Evolutionary conservation across 2,113 vertebrate species (phyloP).

Genomic region (Malaclemys terrapin): DNA sequence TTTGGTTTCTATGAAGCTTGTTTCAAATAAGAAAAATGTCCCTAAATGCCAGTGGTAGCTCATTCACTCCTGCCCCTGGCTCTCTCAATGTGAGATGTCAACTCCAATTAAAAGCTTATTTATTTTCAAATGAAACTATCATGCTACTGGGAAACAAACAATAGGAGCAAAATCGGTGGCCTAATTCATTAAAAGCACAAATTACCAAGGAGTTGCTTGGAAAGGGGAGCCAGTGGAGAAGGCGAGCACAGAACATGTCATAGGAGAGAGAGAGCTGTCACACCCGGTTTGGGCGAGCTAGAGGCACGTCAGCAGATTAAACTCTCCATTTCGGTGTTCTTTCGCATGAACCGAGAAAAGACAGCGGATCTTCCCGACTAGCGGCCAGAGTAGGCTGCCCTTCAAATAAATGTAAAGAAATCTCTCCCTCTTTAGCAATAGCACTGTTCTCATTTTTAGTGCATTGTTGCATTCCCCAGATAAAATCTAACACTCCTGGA

Average conservation of each 20-base stretch:
- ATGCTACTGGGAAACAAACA: not conserved
- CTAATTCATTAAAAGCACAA: not conserved
- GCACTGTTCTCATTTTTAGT: not conserved
- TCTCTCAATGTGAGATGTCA: not conserved
- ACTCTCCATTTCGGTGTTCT: not conserved
- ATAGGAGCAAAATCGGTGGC: not conserved
- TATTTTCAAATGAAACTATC: not conserved
- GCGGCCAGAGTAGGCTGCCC: not conserved
- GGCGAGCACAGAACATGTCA: not conserved
- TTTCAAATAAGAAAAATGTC: not conserved
- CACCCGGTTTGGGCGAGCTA: not conserved
- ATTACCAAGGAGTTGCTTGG: not conserved
- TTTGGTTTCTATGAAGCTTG: not conserved
- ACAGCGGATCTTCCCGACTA: not conserved
- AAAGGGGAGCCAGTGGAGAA: not conserved
- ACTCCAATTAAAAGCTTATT: not conserved
- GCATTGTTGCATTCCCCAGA: slow-evolving; percentile 13
- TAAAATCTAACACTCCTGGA: not conserved
- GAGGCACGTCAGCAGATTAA: not conserved
- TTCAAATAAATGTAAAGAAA: not conserved
- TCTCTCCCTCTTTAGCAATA: not conserved
- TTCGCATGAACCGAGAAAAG: not conserved
- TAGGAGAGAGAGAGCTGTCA: not conserved
- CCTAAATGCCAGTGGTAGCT: not conserved
- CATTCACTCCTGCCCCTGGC: no score